Conservation (phyloP, 2,888 invertebrate species). For the Eulithis prunata region DNA sequence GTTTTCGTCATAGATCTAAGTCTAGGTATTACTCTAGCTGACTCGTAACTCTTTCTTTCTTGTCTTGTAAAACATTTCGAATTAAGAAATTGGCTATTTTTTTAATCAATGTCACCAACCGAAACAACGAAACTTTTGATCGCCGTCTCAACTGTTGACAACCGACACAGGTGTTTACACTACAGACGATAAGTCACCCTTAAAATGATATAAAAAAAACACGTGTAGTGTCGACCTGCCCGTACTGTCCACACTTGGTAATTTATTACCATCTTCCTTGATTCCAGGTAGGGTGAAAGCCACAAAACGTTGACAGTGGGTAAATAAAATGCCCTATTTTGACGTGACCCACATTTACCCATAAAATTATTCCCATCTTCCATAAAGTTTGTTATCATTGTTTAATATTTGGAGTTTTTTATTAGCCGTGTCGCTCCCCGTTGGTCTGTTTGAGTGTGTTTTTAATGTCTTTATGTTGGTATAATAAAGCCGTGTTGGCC, state of each 20-base stretch:
- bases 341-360: conserved; percentile 72
- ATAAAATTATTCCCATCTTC: conserved; percentile 68
- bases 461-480: conserved; percentile 18
- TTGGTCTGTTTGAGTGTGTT: conserved; percentile 23
- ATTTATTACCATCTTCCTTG: conserved; percentile 67
- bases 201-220: conserved; percentile 50
- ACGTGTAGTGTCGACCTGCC: conserved; percentile 55
- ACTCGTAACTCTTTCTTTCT: no score
- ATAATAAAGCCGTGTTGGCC: no score
- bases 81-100: background rate
- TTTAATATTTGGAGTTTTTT: conserved; percentile 71
- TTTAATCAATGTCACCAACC: background rate
- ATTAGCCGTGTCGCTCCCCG: conserved; percentile 50
- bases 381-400: conserved; percentile 68
- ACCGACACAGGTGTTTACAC: conserved; percentile 47
- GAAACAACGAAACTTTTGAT: background rate
- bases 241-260: conserved; percentile 67
- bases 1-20: no score
- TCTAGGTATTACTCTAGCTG: no score
- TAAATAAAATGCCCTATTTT: conserved; percentile 69
- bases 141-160: conserved; percentile 1
- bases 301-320: conserved; percentile 64
- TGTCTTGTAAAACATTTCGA: no score
- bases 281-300: conserved; percentile 67
- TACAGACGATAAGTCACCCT: conserved; percentile 44